Percentiles rank a stretch among this genome's conserved stretches.
Conservation (phyloP, 1,140 invertebrate genomes). For the Bathynomus jamesi region DNA sequence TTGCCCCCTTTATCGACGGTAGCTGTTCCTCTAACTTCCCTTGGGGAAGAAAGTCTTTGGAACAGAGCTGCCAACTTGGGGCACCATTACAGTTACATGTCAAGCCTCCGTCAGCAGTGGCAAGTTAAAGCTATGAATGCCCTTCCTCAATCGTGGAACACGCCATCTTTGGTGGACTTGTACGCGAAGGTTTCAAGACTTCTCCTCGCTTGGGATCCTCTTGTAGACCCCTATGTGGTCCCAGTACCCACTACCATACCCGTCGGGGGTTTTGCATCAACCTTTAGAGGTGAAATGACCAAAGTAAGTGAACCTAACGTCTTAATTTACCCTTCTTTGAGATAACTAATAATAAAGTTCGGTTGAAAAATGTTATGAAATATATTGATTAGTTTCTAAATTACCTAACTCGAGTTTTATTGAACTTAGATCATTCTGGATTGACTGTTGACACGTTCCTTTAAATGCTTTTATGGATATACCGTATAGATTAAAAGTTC, state of each 20-base stretch:
- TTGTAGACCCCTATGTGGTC: neutral
- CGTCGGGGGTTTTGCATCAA: neutral
- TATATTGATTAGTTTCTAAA: no score
- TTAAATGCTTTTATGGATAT: no score
- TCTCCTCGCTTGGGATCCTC: neutral
- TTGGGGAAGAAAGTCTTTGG: conserved; percentile 7
- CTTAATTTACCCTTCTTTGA: no score
- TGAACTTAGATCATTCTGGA: no score
- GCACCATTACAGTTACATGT: conserved; percentile 18
- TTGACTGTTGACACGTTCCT: no score
- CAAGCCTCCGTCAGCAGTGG: conserved; percentile 12
- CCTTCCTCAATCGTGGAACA: neutral
- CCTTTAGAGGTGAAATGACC: neutral
- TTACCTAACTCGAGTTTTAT: no score
- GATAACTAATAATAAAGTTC: no score
- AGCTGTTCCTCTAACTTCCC: conserved; percentile 7
- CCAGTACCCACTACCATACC: neutral
- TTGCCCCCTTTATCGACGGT: conserved; percentile 6
- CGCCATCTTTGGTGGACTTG: neutral
- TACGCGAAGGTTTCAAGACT: neutral
- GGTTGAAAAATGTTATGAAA: no score
- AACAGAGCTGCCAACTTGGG: conserved; percentile 5
- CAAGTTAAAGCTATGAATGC: conserved; percentile 6
- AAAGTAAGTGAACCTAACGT: no score
- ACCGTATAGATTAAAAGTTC: no score